Percentiles rank a stretch among this genome's conserved stretches.
phyloP scores from a whole-genome alignment of 2,113 vertebrate species.

The Myotis brandtii region DNA sequence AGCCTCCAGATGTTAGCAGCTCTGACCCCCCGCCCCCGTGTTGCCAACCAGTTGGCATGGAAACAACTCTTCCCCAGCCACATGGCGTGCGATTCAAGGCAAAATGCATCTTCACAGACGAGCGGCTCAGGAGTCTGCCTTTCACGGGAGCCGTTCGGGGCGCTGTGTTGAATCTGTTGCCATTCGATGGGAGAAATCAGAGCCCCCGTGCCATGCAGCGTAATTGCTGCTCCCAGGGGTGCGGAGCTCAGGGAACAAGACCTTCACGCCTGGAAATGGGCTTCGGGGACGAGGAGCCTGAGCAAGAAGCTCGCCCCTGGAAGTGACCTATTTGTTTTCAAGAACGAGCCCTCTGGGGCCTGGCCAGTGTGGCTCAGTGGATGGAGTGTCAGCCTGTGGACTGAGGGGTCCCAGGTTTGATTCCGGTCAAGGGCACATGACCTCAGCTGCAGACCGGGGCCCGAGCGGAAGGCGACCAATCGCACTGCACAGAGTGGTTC shows the following conservation, averaged over 20 bases:
- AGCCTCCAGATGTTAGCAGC: conserved; percentile 91
- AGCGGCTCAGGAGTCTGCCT: conserved; percentile 89
- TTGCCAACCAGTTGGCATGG: conserved; percentile 92
- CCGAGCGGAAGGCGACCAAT: no score
- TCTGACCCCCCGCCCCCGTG: conserved; percentile 86
- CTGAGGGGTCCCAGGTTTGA: no score
- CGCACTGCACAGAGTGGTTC: no score
- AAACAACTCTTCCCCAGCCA: conserved; percentile 91
- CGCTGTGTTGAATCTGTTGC: conserved; percentile 88
- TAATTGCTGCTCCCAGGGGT: conserved; percentile 70
- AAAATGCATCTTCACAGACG: conserved; percentile 91
- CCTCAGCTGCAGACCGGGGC: no score
- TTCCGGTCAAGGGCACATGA: no score
- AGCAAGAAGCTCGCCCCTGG: not conserved
- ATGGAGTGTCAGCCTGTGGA: no score
- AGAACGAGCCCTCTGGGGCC: not conserved
- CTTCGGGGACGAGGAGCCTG: conserved; percentile 4
- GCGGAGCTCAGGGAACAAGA: conserved; percentile 45
- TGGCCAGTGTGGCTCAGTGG: no score
- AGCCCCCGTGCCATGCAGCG: conserved; percentile 63
- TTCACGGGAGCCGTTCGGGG: conserved; percentile 89
- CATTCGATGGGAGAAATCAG: conserved; percentile 78
- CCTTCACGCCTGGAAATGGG: conserved; percentile 56
- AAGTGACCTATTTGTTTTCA: conserved; percentile 55
- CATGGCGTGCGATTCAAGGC: conserved; percentile 91